phyloP scores from a whole-genome alignment of 2,888 invertebrate species.

The Leptopterna dolabrata region DNA sequence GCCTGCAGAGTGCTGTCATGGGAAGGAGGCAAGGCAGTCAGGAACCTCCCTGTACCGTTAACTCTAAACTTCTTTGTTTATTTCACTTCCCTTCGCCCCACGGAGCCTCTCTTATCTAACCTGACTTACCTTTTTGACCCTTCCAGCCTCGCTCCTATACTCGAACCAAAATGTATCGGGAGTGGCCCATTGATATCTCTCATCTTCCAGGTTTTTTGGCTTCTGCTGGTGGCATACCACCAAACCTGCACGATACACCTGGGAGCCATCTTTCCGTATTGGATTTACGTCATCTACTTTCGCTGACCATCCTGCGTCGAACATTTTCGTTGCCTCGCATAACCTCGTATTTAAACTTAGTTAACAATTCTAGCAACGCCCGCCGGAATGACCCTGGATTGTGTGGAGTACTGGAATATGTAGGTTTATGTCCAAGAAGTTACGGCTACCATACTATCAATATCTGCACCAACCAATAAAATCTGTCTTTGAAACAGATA shows the following conservation, averaged over 20 bases:
- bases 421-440: no score
- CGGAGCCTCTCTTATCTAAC: conserved; percentile 37
- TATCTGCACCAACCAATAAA: no score
- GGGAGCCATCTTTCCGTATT: no score
- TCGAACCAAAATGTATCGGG: neutral
- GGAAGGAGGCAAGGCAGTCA: neutral
- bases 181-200: conserved; percentile 36
- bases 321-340: no score
- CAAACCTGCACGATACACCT: neutral
- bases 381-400: no score
- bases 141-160: neutral
- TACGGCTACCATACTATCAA: no score
- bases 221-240: neutral
- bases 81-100: conserved; percentile 36
- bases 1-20: neutral
- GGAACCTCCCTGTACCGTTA: conserved; percentile 38
- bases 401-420: no score
- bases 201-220: conserved; percentile 38
- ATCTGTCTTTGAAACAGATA: no score
- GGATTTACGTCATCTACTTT: no score
- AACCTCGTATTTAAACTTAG: no score
- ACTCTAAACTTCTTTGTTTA: conserved; percentile 40
- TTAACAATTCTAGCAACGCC: no score
- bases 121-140: conserved; percentile 40
- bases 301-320: no score